These are phyloP conservation scores for Hyposoter dolosus DNA, from an alignment of 2,888 invertebrate genomes.

Conservation along the genomic window DNA sequence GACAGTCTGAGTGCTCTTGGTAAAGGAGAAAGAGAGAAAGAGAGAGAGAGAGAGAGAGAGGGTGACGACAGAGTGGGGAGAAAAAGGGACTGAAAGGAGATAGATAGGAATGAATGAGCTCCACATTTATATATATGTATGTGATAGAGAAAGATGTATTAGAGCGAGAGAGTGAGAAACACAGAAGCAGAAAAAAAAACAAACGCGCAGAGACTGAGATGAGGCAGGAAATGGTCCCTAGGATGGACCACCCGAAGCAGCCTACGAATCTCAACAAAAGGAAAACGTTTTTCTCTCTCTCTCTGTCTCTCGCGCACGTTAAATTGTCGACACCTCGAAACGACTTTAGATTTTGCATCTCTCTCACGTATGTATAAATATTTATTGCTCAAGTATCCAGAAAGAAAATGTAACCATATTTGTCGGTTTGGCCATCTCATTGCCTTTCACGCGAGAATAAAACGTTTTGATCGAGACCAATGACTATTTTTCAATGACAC, in stretches of 20 bases:
- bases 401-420: background rate
- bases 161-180: constrained; percentile 22
- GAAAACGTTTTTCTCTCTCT: constrained; percentile 59
- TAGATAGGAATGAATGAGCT: constrained; percentile 58
- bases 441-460: constrained; percentile 33
- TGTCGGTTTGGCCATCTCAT: constrained; percentile 6
- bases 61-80: background rate
- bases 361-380: background rate
- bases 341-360: constrained; percentile 29
- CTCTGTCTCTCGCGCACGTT: constrained; percentile 18
- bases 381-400: background rate
- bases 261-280: constrained; percentile 68
- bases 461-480: constrained; percentile 1
- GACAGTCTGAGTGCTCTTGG: constrained; percentile 75
- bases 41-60: constrained; percentile 52
- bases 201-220: constrained; percentile 35
- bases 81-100: constrained; percentile 50
- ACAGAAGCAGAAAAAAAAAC: constrained; percentile 44
- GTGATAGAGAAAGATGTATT: constrained; percentile 50
- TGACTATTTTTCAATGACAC: too few relatives aligned
- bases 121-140: constrained; percentile 28
- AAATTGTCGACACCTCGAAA: constrained; percentile 63
- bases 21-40: too few relatives aligned
- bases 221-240: constrained; percentile 71
- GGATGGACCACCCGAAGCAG: constrained; percentile 67